These are phyloP conservation scores for Lichenostomus cassidix DNA, from an alignment of 2,113 vertebrate species.

Conservation along the genomic window DNA sequence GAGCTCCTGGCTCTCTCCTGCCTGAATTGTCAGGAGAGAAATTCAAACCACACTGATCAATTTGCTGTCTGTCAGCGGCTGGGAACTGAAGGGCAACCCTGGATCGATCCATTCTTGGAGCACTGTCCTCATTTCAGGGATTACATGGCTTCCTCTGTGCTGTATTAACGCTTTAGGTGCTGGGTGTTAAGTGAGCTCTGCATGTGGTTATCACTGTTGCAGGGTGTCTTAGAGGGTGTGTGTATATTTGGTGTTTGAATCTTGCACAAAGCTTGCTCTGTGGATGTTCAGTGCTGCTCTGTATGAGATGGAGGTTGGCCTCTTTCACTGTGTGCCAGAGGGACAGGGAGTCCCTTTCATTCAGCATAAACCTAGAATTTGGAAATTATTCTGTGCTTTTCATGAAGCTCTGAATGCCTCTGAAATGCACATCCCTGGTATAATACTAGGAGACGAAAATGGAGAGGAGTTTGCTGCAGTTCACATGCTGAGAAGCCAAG, in stretches of 20 bases:
- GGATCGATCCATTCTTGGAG: background rate
- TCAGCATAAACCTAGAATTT: background rate
- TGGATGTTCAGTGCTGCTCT: background rate
- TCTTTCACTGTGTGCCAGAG: background rate
- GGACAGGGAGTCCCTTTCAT: background rate
- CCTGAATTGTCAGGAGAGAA: background rate
- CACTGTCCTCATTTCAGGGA: background rate
- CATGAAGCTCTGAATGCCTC: background rate
- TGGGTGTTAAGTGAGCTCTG: background rate
- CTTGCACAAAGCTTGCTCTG: background rate
- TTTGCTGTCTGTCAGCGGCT: background rate
- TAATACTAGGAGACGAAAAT: background rate
- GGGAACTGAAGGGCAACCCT: slow-evolving; percentile 13
- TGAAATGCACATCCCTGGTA: background rate
- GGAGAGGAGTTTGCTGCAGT: background rate
- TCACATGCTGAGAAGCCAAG: background rate
- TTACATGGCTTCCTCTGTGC: background rate
- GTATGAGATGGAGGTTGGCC: background rate
- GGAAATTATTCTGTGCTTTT: background rate
- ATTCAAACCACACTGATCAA: background rate
- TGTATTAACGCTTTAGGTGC: background rate
- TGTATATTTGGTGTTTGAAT: background rate
- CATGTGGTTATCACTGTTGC: background rate
- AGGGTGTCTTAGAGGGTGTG: too few species aligned
- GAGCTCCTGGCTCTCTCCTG: background rate